Conservation (phyloP, 1,140 invertebrate species). For the Gryllus bimaculatus region DNA sequence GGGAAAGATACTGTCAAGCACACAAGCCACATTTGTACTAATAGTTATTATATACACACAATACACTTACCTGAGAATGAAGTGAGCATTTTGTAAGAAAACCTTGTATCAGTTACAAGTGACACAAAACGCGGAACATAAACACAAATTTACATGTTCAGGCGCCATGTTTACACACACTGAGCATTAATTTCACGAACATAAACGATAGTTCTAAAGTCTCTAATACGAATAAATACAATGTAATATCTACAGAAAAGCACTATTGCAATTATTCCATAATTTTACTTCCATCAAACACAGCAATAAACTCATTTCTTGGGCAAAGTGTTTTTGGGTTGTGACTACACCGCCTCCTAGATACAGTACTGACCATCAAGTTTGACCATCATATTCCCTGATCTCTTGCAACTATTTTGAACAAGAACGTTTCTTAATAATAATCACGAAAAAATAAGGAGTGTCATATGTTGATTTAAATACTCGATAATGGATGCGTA, state of each 20-base stretch:
- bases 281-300: too few relatives aligned
- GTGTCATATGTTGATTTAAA: too few relatives aligned
- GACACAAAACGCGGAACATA: constrained; percentile 13
- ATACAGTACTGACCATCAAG: not conserved
- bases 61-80: constrained; percentile 18
- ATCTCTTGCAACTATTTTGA: too few relatives aligned
- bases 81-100: constrained; percentile 17
- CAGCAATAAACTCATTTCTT: too few relatives aligned
- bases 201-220: too few relatives aligned
- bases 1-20: not conserved
- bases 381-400: too few relatives aligned
- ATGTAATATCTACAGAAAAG: too few relatives aligned
- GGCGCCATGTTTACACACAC: constrained; percentile 21
- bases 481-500: too few relatives aligned
- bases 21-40: not conserved
- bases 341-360: not conserved
- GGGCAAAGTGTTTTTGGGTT: not conserved
- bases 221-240: too few relatives aligned
- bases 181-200: not conserved
- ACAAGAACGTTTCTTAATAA: too few relatives aligned
- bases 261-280: too few relatives aligned
- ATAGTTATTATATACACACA: not conserved
- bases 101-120: not conserved
- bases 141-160: constrained; percentile 17
- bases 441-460: too few relatives aligned